These are phyloP conservation scores for Nasalis larvatus DNA, from an alignment of 2,113 vertebrate species.

Conservation along the genomic window DNA sequence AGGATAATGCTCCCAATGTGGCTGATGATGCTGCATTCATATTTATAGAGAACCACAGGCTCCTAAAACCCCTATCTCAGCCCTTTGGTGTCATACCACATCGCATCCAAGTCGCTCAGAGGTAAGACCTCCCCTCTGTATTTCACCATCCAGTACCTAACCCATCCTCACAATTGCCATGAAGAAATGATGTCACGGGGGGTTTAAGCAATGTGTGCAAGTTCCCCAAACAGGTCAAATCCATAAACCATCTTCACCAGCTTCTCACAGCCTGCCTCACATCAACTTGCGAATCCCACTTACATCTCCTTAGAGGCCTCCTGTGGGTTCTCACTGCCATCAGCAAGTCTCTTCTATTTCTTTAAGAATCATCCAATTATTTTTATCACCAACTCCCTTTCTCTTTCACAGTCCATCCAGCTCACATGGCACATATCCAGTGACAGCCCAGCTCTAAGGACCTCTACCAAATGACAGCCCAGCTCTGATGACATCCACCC, in stretches of 20 bases:
- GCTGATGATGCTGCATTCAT: too few relatives aligned
- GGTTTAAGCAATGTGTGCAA: neutral
- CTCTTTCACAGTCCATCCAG: neutral
- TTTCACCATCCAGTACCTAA: neutral
- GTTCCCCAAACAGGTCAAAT: neutral
- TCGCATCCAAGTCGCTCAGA: neutral
- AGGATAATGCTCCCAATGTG: fast-evolving
- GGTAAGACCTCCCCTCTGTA: neutral
- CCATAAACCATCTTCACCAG: too few relatives aligned
- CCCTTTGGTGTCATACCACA: fast-evolving
- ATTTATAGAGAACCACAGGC: neutral
- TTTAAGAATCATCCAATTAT: neutral
- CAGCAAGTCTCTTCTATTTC: neutral
- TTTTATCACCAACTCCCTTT: neutral
- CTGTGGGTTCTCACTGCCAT: too few relatives aligned
- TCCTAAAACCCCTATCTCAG: neutral
- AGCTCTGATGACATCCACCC: neutral
- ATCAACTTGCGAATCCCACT: neutral
- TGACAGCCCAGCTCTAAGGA: neutral
- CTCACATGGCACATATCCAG: too few relatives aligned
- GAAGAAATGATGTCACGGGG: neutral
- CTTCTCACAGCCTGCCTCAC: neutral
- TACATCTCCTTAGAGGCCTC: too few relatives aligned
- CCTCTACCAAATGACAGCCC: neutral
- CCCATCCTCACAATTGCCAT: neutral